Base-by-base conservation (phyloP, 2,888 invertebrate species). In the Dryomyza anilis region DNA sequence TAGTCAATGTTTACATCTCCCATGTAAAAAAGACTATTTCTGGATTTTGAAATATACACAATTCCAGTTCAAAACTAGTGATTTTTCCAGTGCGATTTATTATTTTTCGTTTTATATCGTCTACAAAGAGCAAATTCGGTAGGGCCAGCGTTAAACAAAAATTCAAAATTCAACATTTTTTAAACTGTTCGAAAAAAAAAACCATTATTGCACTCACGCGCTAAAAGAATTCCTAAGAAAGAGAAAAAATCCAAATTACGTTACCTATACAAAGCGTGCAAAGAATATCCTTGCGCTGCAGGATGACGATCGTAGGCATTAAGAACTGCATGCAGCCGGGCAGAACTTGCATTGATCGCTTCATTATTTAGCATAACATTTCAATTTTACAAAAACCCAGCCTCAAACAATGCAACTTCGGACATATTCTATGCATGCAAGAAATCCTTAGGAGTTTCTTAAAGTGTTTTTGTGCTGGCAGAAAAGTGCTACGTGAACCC, bases 281-380 rank as follows among this genome's bases (percentile, higher is more conserved):
- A n/a, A n/a, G n/a, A n/a, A n/a, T n/a, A n/a, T n/a, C n/a, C n/a
- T n/a, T n/a, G n/a, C n/a, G 7, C 39, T 39, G 39, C 12, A 12
- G 39, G 14, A 39, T 39, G 39, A 6, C n/a, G 39, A 39, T 39
- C 39, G 39, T n/a, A 39, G 12, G 39, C n/a, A 3, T 7, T 7
- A 23, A 14, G 12, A 21, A 2, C 6, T 48, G 29, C 59, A n/a
- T 48, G 30, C 46, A 33, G 59, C 46, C 30, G 59, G n/a, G n/a
- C n/a, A n/a, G n/a, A n/a, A 19, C 14, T 33, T 63, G 63, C 50
- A 57, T 50, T 69, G 64, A 69, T 68, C 64, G 59, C 61, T 64
- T 69, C 67, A 70, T 70, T 69, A 67, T 67, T 53, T 50, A 52
- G 58, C 67, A 58, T 63, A 63, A 69, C 67, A 68, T 68, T 60